Percentiles rank a stretch among this genome's conserved stretches.
phyloP scores from a whole-genome alignment of 2,888 invertebrate genomes.

The Nomada lathburiana region DNA sequence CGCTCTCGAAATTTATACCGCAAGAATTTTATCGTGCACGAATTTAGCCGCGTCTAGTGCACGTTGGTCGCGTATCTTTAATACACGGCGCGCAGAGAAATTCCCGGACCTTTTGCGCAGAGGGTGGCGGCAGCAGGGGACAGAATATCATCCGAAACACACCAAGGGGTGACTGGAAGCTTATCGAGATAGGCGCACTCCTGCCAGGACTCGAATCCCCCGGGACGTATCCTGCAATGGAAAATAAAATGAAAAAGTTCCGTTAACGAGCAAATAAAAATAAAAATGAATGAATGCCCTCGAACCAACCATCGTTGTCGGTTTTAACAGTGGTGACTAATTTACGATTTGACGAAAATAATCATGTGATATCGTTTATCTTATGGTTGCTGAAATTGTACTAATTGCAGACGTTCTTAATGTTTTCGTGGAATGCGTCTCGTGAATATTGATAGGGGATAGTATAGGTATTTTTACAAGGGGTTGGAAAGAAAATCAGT shows the following conservation, averaged over 20 bases:
- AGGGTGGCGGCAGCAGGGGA: conserved; percentile 36
- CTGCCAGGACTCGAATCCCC: conserved; percentile 65
- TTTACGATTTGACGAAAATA: conserved; percentile 10
- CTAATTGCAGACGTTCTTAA: no score
- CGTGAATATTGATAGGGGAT: no score
- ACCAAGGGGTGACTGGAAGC: conserved; percentile 66
- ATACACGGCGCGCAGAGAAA: conserved; percentile 17
- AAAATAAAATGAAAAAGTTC: conserved; percentile 33
- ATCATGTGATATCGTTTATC: neutral
- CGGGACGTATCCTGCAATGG: conserved; percentile 61
- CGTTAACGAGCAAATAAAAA: conserved; percentile 1
- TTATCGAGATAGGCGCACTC: conserved; percentile 65
- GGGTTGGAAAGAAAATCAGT: no score
- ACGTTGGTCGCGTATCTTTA: conserved; percentile 25
- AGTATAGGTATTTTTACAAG: no score
- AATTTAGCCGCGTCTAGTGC: conserved; percentile 25
- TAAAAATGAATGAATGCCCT: conserved; percentile 12
- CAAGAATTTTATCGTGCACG: conserved; percentile 10
- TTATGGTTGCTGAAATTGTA: neutral
- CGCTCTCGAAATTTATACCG: neutral
- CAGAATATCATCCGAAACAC: conserved; percentile 45
- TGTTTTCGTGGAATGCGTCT: no score
- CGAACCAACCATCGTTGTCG: conserved; percentile 1
- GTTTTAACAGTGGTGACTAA: neutral
- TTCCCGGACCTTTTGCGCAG: conserved; percentile 8